These are phyloP conservation scores for Phylloscopus whistleri DNA, from an alignment of 2,113 vertebrate species.

Conservation along the genomic window DNA sequence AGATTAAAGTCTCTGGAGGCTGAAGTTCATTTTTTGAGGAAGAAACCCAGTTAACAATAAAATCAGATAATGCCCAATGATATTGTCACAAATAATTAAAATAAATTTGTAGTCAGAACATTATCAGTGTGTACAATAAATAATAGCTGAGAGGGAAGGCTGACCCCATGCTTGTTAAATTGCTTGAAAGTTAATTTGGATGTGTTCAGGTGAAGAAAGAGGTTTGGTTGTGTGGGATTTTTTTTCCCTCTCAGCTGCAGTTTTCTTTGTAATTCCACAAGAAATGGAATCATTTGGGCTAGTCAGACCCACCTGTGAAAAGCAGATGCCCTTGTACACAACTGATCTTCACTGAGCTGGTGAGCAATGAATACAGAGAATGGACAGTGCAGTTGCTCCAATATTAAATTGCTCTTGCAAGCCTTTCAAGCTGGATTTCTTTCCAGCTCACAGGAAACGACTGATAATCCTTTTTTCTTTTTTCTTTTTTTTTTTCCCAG, in stretches of 20 bases:
- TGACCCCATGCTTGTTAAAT: neutral
- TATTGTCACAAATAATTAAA: neutral
- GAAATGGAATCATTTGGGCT: neutral
- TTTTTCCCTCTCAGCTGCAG: neutral
- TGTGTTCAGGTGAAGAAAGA: neutral
- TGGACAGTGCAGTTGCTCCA: neutral
- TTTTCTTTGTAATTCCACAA: neutral
- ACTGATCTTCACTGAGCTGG: neutral
- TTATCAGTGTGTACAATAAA: neutral
- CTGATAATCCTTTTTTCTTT: neutral
- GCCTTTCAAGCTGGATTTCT: constrained; percentile 1
- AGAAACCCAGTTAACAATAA: neutral
- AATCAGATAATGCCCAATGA: neutral
- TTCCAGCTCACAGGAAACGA: constrained; percentile 30
- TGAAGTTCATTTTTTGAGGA: neutral
- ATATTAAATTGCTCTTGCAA: neutral
- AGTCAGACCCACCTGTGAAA: neutral
- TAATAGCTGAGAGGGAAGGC: neutral
- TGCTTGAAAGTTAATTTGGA: neutral
- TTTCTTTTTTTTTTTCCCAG: neutral
- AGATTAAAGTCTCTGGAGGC: neutral
- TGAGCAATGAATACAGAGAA: neutral
- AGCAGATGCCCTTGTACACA: neutral
- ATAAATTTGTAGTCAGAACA: neutral
- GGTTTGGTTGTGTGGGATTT: neutral